Base-by-base conservation (phyloP, 2,113 vertebrate genomes). In the Setophaga coronata region DNA sequence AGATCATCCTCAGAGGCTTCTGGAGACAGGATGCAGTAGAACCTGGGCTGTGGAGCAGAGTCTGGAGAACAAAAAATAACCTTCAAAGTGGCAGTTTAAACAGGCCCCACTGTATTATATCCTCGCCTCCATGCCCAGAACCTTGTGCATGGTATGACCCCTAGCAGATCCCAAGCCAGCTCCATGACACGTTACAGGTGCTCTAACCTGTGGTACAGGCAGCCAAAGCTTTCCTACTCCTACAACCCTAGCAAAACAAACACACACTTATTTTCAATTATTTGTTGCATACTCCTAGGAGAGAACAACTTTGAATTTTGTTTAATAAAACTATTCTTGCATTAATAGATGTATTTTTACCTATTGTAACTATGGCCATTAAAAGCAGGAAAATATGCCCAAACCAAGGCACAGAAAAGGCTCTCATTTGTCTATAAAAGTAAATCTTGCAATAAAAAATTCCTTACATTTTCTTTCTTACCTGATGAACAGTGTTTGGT, bases 1-100 rank as follows among this genome's bases (percentile, higher is more conserved):
- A 99, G 97, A 76, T 99, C 99, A 90, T 99, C 99, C 87, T 99
- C 99, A 47, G 99, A 99, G 8, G 98, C 98, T 95, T 99, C 99
- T 28, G 98, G 99, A 24, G 99, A 99, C 10, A 99, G 98, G 92
- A 99, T 98, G 54, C 99, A 99, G 98, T 99, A 99, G 98, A 99
- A 99, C 82, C 99, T 99, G 53, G 99, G 99, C 73, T 99, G 99
- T n/a, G 97, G 97, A 38, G 96, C 98, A 24, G 98, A 95, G 85
- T 99, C 99, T 99, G 97, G 66, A 95, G 21, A 40, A 96, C 25
- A 87, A 31, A 93, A 76, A 79, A 42, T 1, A 67, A 33, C 2
- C 3, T 29, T 87, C 19, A 18, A 54, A 85, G 36, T 8, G 53
- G n/a, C 26, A 40, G 57, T n/a, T 70, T 26, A 34, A 25, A 28